Evolutionary conservation across 2,113 vertebrate genomes (phyloP).

Genomic region (Vombatus ursinus): DNA sequence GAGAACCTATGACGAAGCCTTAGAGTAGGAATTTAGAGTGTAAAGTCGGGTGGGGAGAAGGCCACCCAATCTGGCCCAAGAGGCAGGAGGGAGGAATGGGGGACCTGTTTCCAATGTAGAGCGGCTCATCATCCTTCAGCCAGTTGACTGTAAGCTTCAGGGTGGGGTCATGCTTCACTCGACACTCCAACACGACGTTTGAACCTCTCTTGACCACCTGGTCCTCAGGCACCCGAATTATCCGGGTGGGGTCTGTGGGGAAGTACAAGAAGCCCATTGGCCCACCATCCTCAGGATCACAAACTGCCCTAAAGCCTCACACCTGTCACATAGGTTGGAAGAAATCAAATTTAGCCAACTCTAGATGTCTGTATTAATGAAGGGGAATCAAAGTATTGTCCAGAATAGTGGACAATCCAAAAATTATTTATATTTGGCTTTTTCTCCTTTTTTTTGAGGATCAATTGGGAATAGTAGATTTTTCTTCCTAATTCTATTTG

Average conservation of each 20-base stretch:
- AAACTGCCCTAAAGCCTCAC: no score
- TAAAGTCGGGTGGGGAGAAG: not conserved
- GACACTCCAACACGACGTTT: slow-evolving; percentile 89
- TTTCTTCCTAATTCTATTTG: not conserved
- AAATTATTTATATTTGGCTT: not conserved
- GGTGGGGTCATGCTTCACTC: slow-evolving; percentile 89
- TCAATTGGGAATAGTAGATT: not conserved
- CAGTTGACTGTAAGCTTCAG: slow-evolving; percentile 88
- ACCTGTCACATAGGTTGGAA: accelerated
- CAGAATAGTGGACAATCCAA: not conserved
- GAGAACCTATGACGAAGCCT: not conserved
- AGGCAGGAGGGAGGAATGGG: not conserved
- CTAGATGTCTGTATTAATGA: not conserved
- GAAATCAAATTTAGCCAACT: not conserved
- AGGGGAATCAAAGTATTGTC: no score
- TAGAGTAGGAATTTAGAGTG: not conserved
- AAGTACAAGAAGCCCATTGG: not conserved
- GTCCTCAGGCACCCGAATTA: slow-evolving; percentile 89
- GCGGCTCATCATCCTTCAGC: slow-evolving; percentile 90
- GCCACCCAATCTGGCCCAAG: not conserved
- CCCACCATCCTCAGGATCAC: not conserved
- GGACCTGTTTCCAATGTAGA: slow-evolving; percentile 89
- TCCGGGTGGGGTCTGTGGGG: slow-evolving; percentile 92
- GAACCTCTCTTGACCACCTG: slow-evolving; percentile 86
- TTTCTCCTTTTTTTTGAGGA: not conserved